Evolutionary conservation across 2,113 vertebrate species (phyloP).

Genomic region (Rhagologus leucostigma): DNA sequence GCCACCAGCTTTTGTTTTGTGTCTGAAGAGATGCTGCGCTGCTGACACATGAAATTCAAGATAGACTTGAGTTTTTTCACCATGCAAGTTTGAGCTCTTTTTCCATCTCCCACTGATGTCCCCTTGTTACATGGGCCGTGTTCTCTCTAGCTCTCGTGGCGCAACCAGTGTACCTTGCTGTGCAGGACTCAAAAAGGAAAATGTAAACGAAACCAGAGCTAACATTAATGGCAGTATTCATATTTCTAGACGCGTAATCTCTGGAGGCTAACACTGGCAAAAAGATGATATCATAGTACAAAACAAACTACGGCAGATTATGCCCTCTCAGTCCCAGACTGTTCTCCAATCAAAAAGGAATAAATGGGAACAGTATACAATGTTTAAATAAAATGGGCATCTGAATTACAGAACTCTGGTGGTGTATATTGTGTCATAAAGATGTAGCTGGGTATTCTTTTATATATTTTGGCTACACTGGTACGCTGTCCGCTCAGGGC

Average conservation of each 20-base stretch:
- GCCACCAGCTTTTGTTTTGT: neutral
- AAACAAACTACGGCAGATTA: neutral
- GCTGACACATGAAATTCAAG: neutral
- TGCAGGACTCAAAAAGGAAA: neutral
- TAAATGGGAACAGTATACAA: neutral
- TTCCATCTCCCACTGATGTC: neutral
- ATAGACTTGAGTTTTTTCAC: neutral
- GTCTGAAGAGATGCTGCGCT: neutral
- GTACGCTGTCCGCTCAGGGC: neutral
- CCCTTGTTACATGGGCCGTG: fast-evolving
- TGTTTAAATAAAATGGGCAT: neutral
- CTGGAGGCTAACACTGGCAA: neutral
- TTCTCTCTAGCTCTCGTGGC: neutral
- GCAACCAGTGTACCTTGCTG: neutral
- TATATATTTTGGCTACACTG: neutral
- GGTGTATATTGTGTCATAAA: neutral
- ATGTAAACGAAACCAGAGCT: neutral
- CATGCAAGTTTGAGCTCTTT: neutral
- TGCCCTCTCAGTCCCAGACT: neutral
- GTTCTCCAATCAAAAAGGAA: neutral
- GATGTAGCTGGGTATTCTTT: neutral
- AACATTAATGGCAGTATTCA: neutral
- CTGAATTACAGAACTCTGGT: neutral
- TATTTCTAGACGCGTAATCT: conserved; percentile 13
- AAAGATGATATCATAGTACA: neutral